These are phyloP conservation scores for Chloropsis hardwickii DNA, from an alignment of 2,113 vertebrate genomes.

Conservation along the genomic window DNA sequence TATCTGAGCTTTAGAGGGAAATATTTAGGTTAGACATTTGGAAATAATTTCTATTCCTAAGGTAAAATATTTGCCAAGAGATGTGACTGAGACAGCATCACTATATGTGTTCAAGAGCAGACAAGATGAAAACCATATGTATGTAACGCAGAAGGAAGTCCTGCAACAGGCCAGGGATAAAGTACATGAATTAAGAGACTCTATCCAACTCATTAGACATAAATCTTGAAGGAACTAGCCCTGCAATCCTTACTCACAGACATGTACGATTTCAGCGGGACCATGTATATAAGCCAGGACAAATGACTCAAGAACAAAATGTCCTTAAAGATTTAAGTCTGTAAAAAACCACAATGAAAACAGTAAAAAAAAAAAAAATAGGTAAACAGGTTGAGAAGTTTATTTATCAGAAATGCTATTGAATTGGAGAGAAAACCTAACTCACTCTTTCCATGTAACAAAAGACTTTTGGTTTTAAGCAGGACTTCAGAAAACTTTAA, in stretches of 20 bases:
- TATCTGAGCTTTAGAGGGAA: slow-evolving; percentile 8
- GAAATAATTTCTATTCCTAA: slow-evolving; percentile 33
- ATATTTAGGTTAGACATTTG: slow-evolving; percentile 48
- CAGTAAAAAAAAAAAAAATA: background rate
- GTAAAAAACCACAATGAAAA: background rate
- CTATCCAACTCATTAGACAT: slow-evolving; percentile 23
- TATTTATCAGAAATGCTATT: background rate
- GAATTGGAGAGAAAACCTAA: background rate
- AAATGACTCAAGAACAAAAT: slow-evolving; percentile 42
- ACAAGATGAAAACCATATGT: slow-evolving; percentile 61
- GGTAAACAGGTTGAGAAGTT: background rate
- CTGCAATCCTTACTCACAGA: background rate
- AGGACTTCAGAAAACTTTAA: background rate
- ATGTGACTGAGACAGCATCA: slow-evolving; percentile 54
- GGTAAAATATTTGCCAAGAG: slow-evolving; percentile 47
- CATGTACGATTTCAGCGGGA: slow-evolving; percentile 21
- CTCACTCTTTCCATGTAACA: background rate
- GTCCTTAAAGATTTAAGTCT: slow-evolving; percentile 12
- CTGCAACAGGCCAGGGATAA: slow-evolving; percentile 25
- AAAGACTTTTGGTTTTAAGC: background rate
- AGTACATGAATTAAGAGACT: slow-evolving; percentile 43
- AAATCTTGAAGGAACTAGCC: slow-evolving; percentile 35
- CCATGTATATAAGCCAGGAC: slow-evolving; percentile 4
- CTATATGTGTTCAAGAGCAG: slow-evolving; percentile 10
- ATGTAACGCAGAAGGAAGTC: slow-evolving; percentile 41